Percentiles rank a stretch among this genome's conserved stretches.
Conservation (phyloP, 2,797 vertebrate genomes). For the Urocyon cinereoargenteus region DNA sequence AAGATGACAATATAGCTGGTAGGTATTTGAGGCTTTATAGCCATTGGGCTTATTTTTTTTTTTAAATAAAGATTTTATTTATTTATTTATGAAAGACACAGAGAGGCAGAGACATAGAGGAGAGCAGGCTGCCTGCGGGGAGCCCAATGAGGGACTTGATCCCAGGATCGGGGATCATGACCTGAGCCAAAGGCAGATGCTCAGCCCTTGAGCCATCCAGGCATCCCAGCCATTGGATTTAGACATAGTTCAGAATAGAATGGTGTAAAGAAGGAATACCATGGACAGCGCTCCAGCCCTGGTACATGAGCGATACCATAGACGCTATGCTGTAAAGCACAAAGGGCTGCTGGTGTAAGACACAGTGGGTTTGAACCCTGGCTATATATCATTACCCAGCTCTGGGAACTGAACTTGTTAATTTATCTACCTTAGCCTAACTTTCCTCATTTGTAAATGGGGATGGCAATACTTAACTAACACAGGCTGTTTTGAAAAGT, state of each 20-base stretch:
- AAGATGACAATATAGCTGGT: neutral
- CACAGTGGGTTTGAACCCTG: neutral
- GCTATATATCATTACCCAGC: neutral
- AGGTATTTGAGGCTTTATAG: neutral
- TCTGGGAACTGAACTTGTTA: neutral
- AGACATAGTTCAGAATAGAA: neutral
- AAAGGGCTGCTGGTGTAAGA: neutral
- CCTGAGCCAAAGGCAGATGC: too few species aligned
- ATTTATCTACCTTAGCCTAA: neutral
- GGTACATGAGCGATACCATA: too few species aligned
- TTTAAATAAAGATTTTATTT: too few species aligned
- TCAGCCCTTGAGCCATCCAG: too few species aligned
- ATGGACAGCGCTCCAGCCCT: neutral
- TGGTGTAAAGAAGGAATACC: neutral
- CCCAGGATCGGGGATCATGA: too few species aligned
- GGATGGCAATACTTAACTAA: neutral
- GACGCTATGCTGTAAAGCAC: neutral
- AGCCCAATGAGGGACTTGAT: too few species aligned
- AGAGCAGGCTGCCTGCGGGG: too few species aligned
- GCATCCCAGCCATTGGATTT: neutral
- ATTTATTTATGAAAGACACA: too few species aligned
- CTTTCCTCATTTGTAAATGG: slow-evolving; percentile 26
- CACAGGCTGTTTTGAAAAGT: slow-evolving; percentile 34
- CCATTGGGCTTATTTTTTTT: neutral
- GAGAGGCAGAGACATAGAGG: too few species aligned